Evolutionary conservation across 2,888 invertebrate genomes (phyloP), one percentile per base, ranked within the genome.

Genomic region (Drosophila paracracens): DNA sequence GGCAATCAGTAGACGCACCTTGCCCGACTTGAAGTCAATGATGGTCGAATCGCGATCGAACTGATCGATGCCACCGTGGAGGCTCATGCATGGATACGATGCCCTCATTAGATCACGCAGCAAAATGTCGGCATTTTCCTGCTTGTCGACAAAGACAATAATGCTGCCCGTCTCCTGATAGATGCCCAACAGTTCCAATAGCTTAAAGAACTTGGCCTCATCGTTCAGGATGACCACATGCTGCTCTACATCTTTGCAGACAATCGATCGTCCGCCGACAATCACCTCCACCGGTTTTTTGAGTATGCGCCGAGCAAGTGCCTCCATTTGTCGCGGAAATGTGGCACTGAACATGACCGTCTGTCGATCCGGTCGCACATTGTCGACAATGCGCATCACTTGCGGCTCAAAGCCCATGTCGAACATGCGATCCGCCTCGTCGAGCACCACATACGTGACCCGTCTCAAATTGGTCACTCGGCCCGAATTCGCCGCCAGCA

Each of bases 351-450:
- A 99, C 96, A 99, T 97, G 18, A 99, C 99, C 0, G 99, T 99
- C 93, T 99, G 99, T 57, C 99, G 94, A 93, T 99, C 99, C 0
- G 99, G 99, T 33, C 99, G 94, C 1, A 99, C 97, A 92, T 99
- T 99, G 92, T 99, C 99, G 83, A 99, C 97, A 65, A 99, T 99
- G 85, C 98, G 95, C 98, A 98, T 99, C 7, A 93, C 93, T 77
- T 93, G 93, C 31, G 93, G 93, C 70, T 99, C 99, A 92, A 99
- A 99, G 25, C 99, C 99, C 99, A 99, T 99, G 92, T 99, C 99
- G 92, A 99, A 99, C 99, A 99, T 99, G 50, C 99, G 95, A 93
- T 99, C 99, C 0, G 99, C 99, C 93, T 99, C 99, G 93, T 99
- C 99, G 43, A 99, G 94, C 1, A 99, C 99, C 51, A 99, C 96